Percentiles rank a stretch among this genome's conserved stretches.
These are phyloP conservation scores for Pristionchus exspectatus DNA, from an alignment of 2,888 invertebrate genomes.

Conservation along the genomic window DNA sequence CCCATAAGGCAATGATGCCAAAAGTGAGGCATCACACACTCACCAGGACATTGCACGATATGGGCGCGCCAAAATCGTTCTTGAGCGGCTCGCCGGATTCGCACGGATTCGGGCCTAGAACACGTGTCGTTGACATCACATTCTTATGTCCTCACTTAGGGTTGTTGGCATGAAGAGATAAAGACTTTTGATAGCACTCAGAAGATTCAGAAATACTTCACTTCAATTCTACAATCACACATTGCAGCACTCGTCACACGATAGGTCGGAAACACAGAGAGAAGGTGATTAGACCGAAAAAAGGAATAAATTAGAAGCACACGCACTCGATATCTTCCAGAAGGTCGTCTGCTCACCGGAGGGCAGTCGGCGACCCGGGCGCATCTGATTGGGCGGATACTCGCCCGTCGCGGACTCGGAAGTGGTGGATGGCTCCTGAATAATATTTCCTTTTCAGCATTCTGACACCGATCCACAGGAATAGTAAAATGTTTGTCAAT, in stretches of 20 bases:
- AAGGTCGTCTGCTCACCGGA: conserved; percentile 48
- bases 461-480: neutral
- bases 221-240: too few species aligned
- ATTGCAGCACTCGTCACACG: too few species aligned
- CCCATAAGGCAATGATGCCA: neutral
- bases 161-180: too few species aligned
- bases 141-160: too few species aligned
- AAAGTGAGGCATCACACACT: neutral
- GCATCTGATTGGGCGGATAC: conserved; percentile 42
- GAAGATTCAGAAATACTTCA: too few species aligned
- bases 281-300: neutral
- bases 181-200: too few species aligned
- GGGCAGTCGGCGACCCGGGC: conserved; percentile 14
- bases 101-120: conserved; percentile 73
- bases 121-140: neutral
- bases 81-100: conserved; percentile 71
- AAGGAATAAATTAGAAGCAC: neutral
- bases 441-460: too few species aligned
- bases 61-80: conserved; percentile 58
- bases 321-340: conserved; percentile 49
- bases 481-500: neutral
- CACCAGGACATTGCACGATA: conserved; percentile 53
- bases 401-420: neutral
- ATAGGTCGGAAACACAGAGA: neutral
- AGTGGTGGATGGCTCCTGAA: neutral